Percentiles rank a stretch among this genome's conserved stretches.
Evolutionary conservation across 2,888 invertebrate species (phyloP).

Genomic region (Trichogramma dendrolimi): DNA sequence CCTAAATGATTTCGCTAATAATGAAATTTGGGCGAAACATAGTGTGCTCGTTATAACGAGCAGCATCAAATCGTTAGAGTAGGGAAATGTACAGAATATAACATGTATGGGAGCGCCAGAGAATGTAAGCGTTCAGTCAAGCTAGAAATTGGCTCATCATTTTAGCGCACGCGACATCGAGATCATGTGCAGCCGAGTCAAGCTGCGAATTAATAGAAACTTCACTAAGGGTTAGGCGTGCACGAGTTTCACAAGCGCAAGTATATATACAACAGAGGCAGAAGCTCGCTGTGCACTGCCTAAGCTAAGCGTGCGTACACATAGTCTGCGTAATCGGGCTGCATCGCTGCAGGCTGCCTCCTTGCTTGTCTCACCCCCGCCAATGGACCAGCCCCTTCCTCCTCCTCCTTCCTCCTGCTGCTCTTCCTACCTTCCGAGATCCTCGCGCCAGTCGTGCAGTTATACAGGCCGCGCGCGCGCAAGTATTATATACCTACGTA

Average conservation of each 20-base stretch:
- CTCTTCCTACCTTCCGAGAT: neutral
- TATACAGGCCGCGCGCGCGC: neutral
- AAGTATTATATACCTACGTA: neutral
- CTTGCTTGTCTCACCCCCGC: slow-evolving; percentile 17
- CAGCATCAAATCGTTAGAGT: no score
- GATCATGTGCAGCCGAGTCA: neutral
- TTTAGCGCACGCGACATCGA: slow-evolving; percentile 5
- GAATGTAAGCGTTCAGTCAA: no score
- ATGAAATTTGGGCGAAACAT: no score
- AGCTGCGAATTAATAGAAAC: slow-evolving; percentile 38
- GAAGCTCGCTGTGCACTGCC: neutral
- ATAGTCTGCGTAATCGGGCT: neutral
- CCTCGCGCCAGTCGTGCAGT: slow-evolving; percentile 3
- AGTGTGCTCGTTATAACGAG: no score
- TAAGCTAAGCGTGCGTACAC: neutral
- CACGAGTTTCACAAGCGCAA: no score
- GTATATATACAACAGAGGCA: no score
- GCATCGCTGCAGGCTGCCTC: slow-evolving; percentile 3
- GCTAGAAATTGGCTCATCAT: slow-evolving; percentile 16
- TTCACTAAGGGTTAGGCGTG: slow-evolving; percentile 19
- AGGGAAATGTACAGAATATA: no score
- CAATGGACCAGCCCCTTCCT: slow-evolving; percentile 16
- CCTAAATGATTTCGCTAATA: no score
- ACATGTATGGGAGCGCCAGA: no score
- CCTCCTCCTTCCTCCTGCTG: slow-evolving; percentile 11